Evolutionary conservation across 1,140 invertebrate species (phyloP).

Genomic region (Caenorhabditis latens): DNA sequence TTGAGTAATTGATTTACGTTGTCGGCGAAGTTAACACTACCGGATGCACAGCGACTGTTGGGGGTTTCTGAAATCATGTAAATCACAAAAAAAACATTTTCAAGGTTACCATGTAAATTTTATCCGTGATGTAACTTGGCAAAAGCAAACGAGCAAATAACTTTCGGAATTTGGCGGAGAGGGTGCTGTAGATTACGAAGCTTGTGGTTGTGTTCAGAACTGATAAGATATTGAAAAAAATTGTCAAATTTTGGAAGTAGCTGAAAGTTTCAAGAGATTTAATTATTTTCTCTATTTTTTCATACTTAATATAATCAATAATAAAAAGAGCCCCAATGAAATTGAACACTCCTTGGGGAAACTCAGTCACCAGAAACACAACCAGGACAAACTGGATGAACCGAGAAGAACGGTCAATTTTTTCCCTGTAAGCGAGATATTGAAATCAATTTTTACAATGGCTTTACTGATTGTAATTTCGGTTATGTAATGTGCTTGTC

Average conservation of each 20-base stretch:
- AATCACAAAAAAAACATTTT: no score
- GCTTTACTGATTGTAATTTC: neutral
- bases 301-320: constrained; percentile 13
- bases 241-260: constrained; percentile 5
- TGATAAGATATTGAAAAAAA: constrained; percentile 11
- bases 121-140: neutral
- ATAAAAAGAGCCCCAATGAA: neutral
- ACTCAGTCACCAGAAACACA: constrained; percentile 10
- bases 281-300: no score
- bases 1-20: no score
- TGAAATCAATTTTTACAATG: no score
- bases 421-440: neutral
- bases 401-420: constrained; percentile 15
- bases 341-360: neutral
- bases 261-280: neutral
- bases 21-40: no score
- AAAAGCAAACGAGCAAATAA: constrained; percentile 6
- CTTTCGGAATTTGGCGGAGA: neutral
- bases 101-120: neutral
- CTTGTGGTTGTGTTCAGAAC: constrained; percentile 17
- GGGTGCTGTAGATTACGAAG: constrained; percentile 5
- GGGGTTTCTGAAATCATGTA: neutral
- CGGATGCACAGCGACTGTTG: neutral
- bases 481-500: neutral
- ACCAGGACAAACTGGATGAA: constrained; percentile 1